Conservation (phyloP, 2,888 invertebrate species). For the Torymus auratus region DNA sequence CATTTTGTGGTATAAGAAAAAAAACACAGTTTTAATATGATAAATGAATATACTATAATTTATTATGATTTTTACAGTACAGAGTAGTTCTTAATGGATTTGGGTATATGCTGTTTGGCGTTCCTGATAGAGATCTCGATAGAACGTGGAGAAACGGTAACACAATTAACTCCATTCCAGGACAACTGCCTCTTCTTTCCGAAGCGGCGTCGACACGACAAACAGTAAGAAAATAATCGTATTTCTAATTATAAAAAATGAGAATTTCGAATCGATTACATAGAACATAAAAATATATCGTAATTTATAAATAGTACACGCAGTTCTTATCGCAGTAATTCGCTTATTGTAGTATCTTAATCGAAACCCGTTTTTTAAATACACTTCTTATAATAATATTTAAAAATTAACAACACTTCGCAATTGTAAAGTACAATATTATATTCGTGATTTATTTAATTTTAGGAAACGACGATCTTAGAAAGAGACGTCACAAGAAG, state of each 20-base stretch:
- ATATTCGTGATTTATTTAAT: background rate
- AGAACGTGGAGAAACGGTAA: conserved; percentile 84
- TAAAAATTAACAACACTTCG: background rate
- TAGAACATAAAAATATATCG: background rate
- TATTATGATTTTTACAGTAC: conserved; percentile 80
- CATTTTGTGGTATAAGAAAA: too few species aligned
- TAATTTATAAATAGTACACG: too few species aligned
- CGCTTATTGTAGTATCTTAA: too few species aligned
- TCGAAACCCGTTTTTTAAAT: too few species aligned
- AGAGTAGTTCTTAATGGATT: conserved; percentile 91
- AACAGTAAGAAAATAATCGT: conserved; percentile 75
- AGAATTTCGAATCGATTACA: conserved; percentile 4
- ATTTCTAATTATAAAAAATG: background rate
- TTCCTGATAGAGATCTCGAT: conserved; percentile 85
- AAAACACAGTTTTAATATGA: background rate
- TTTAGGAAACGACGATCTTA: conserved; percentile 82
- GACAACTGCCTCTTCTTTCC: conserved; percentile 77
- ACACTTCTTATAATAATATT: too few species aligned
- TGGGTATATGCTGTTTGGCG: conserved; percentile 87
- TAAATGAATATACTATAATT: conserved; percentile 1
- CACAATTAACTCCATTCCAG: conserved; percentile 73
- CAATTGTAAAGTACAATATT: background rate
- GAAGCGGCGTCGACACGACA: conserved; percentile 77
- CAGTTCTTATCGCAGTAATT: too few species aligned
- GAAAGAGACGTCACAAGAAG: conserved; percentile 83